These are phyloP conservation scores for Rhopalosiphum padi DNA, from an alignment of 1,140 invertebrate species.

Conservation along the genomic window DNA sequence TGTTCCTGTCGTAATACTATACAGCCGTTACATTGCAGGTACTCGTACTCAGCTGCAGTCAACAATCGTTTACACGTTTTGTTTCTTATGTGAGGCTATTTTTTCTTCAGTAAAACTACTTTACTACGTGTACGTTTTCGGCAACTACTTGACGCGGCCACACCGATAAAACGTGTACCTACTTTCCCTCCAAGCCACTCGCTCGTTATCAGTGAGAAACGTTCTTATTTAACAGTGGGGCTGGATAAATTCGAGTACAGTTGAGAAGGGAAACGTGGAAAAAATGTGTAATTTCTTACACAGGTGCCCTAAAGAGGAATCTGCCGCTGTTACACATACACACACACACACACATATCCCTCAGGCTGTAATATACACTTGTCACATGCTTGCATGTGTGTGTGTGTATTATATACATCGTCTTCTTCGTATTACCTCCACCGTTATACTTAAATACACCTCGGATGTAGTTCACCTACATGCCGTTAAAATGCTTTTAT, in stretches of 20 bases:
- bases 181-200: background rate
- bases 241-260: background rate
- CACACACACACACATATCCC: background rate
- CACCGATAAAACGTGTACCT: background rate
- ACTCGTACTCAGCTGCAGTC: background rate
- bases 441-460: background rate
- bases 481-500: background rate
- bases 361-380: background rate
- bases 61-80: conserved; percentile 27
- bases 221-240: background rate
- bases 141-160: background rate
- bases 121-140: conserved; percentile 29
- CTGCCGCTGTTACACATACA: background rate
- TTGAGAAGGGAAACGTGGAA: background rate
- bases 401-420: background rate
- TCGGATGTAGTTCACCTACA: background rate
- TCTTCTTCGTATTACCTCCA: background rate
- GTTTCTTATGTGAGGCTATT: background rate
- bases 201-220: background rate
- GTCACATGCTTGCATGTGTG: background rate
- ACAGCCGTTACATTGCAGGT: background rate
- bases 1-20: background rate
- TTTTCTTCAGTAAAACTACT: background rate
- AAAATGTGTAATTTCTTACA: conserved; percentile 46
- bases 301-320: background rate